Base-by-base conservation (phyloP, 1,140 invertebrate genomes). In the Stegodyphus dumicola region DNA sequence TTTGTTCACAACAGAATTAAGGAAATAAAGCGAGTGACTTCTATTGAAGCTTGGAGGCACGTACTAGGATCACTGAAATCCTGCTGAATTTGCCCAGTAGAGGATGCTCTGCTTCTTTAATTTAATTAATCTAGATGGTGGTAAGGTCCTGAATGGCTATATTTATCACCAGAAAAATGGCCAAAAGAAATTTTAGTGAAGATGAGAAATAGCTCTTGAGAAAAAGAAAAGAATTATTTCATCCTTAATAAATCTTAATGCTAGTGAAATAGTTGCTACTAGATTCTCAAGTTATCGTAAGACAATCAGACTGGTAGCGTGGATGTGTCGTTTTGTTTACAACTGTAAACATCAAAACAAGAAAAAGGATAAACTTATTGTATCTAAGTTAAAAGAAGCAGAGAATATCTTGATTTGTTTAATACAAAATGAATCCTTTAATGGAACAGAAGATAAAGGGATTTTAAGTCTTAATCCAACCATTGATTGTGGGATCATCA, bases 21-120 rank as follows among this genome's bases (percentile, higher is more conserved):
- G n/a, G 81, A 85, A 51, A 85, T 86, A 52, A 51, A 86, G 75
- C 7, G 56, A 66, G 53, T 78, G 49, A 69, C 78, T 56, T 13
- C 17, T 52, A n/a, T 66, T 17, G 48, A 65, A 6, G 11, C 33
- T 15, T 85, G 81, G 75, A 17, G 48, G 6, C 81, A 85, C 53
- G 54, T 54, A 13, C 73, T 73, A 86, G 84, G 84, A 49, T 51
- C 69, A 18, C 15, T 17, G 51, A 83, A 86, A 13, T 49, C 84
- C 15, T 80, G 80, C 6, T 49, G 54, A 56, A 60, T 66, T 49
- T 80, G 18, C 66, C 54, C 7, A 84, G 49, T 18, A 69, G 77
- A 48, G 84, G 84, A 17, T 69, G 66, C 66, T 17, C 66, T 33
- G 18, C 18, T 56, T 56, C 54, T 56, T 56, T 56, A 7, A 56